phyloP scores from a whole-genome alignment of 2,888 invertebrate species.

The Scrobipalpa atriplicella region DNA sequence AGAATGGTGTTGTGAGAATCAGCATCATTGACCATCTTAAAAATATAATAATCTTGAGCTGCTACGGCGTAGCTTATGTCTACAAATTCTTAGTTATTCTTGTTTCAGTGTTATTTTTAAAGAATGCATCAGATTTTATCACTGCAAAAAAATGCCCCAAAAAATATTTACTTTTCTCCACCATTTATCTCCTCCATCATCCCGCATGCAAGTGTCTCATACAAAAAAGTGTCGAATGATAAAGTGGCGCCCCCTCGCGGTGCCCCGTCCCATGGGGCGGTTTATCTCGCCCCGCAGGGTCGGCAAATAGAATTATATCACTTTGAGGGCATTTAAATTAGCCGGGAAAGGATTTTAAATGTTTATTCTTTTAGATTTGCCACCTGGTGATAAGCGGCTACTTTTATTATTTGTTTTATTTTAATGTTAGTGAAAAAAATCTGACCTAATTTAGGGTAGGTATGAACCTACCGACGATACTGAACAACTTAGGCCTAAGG shows the following conservation, averaged over 20 bases:
- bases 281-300: conserved; percentile 47
- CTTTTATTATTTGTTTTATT: background rate
- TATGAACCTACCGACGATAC: too few relatives aligned
- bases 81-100: too few relatives aligned
- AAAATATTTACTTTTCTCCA: background rate
- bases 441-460: too few relatives aligned
- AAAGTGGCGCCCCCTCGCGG: conserved; percentile 31
- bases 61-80: too few relatives aligned
- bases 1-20: too few relatives aligned
- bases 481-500: too few relatives aligned
- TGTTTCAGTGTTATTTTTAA: too few relatives aligned
- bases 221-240: conserved; percentile 44
- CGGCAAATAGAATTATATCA: conserved; percentile 41
- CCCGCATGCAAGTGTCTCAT: conserved; percentile 8
- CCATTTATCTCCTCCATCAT: background rate
- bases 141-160: too few relatives aligned
- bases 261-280: conserved; percentile 40
- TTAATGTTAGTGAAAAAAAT: background rate
- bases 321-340: conserved; percentile 45
- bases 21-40: too few relatives aligned
- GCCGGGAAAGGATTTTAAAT: conserved; percentile 27
- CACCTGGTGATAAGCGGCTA: conserved; percentile 13
- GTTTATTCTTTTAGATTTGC: conserved; percentile 6
- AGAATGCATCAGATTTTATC: too few relatives aligned
- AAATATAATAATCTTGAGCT: too few relatives aligned